Conservation (phyloP, 2,797 vertebrate species). For the Oreochromis grahami region DNA sequence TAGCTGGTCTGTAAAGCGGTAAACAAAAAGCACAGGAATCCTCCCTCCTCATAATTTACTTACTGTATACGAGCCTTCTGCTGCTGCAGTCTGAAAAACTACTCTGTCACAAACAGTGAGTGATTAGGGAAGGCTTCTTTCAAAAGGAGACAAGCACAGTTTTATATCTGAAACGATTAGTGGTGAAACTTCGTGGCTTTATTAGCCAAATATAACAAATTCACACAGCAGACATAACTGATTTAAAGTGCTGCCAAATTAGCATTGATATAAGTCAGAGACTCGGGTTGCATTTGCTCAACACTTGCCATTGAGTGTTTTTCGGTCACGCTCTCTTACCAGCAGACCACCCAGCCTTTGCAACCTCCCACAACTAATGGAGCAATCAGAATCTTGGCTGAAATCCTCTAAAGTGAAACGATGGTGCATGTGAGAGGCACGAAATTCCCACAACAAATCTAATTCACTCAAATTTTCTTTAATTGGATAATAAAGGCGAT, state of each 20-base stretch:
- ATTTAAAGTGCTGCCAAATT: neutral
- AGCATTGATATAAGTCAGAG: neutral
- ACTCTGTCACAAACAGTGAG: neutral
- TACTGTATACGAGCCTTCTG: neutral
- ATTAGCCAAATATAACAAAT: neutral
- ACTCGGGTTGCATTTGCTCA: neutral
- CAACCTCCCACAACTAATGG: neutral
- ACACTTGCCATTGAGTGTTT: neutral
- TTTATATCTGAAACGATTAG: neutral
- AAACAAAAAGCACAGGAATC: neutral
- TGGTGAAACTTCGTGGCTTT: neutral
- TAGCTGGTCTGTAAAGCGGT: neutral
- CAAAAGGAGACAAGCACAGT: neutral
- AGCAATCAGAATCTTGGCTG: neutral
- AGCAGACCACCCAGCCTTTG: neutral
- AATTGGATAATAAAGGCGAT: conserved; percentile 19
- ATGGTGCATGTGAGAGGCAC: neutral
- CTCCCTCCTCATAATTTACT: neutral
- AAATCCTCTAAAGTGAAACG: neutral
- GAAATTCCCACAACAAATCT: neutral
- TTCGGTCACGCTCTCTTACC: neutral
- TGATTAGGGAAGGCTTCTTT: neutral
- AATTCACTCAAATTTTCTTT: neutral
- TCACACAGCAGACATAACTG: neutral
- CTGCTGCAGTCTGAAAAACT: neutral